phyloP scores from a whole-genome alignment of 2,797 vertebrate species.

The Ctenosaura bakeri region DNA sequence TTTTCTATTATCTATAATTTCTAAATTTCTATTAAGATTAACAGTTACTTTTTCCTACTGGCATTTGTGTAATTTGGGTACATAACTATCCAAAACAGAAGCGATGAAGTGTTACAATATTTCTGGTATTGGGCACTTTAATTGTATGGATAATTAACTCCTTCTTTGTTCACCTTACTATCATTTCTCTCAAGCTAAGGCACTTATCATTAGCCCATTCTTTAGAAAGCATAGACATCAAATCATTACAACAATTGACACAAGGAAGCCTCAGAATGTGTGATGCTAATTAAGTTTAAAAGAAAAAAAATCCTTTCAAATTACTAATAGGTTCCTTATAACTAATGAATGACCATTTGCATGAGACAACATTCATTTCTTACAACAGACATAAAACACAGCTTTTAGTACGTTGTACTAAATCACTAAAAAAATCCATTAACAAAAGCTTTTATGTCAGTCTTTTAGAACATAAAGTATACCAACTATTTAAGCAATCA shows the following conservation, averaged over 20 bases:
- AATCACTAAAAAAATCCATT: conserved; percentile 75
- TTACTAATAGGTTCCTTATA: conserved; percentile 73
- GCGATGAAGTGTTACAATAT: conserved; percentile 41
- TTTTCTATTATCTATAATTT: background rate
- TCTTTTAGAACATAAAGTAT: conserved; percentile 60
- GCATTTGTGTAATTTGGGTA: conserved; percentile 34
- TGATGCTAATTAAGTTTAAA: conserved; percentile 78
- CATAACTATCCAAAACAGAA: conserved; percentile 58
- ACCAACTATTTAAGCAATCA: conserved; percentile 64
- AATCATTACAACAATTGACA: conserved; percentile 70
- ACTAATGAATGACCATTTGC: conserved; percentile 77
- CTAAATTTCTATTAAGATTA: background rate
- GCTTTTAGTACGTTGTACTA: conserved; percentile 68
- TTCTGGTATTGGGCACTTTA: conserved; percentile 58
- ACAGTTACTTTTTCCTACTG: background rate
- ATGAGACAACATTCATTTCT: conserved; percentile 70
- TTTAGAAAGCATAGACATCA: conserved; percentile 46
- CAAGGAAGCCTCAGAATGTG: conserved; percentile 68
- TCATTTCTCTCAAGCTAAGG: conserved; percentile 72
- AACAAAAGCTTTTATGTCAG: conserved; percentile 62
- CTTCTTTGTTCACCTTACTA: conserved; percentile 70
- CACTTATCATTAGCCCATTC: conserved; percentile 67
- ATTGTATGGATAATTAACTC: conserved; percentile 77
- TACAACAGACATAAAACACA: conserved; percentile 72
- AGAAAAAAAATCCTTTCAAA: conserved; percentile 64